Evolutionary conservation across 1,140 invertebrate genomes (phyloP), one percentile per base, ranked within the genome.

Genomic region (Brachionus koreanus): DNA sequence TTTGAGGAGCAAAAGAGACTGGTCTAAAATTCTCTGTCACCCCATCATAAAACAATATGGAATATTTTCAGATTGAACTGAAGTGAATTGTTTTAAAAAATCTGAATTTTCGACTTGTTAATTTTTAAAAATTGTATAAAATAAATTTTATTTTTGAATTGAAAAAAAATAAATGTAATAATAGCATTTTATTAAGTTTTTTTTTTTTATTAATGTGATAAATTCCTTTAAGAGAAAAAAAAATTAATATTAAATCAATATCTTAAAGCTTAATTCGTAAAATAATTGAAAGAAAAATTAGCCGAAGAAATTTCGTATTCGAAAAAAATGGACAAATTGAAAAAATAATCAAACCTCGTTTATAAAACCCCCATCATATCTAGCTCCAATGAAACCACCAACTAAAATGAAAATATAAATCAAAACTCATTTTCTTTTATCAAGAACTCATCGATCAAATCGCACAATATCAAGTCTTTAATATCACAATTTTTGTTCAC

Each of bases 391-490:
- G 10, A 65, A 65, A 65, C 10, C 25, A 65, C 63, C 13, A 65
- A 35, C 63, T 33, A 65, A 39, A n/a, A 19, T 16, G 6, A n/a
- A 65, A 29, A 65, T n/a, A 5, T 19, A 46, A 46, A 46, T 74
- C 69, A 74, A 74, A 74, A 74, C 69, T 74, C 69, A 29, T 74
- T 74, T 74, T 74, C 69, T 74, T 74, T 74, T 49, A 74, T 74
- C 16, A 74, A 46, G 25, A 74, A 74, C 6, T 74, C 69, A 39
- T 74, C 69, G 9, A 74, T 74, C 25, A 74, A 46, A 49, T 74
- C 69, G 43, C 69, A 74, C 42, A 74, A 74, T 46, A 74, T 74
- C 12, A 74, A 25, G 33, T 74, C 69, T 46, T 74, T 74, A 46
- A 74, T 74, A 23, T 74, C 69, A 74, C 42, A 74, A 46, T 46